Percentiles rank a stretch among this genome's conserved stretches.
Evolutionary conservation across 2,797 vertebrate genomes (phyloP).

Genomic region (Lepus townsendii): DNA sequence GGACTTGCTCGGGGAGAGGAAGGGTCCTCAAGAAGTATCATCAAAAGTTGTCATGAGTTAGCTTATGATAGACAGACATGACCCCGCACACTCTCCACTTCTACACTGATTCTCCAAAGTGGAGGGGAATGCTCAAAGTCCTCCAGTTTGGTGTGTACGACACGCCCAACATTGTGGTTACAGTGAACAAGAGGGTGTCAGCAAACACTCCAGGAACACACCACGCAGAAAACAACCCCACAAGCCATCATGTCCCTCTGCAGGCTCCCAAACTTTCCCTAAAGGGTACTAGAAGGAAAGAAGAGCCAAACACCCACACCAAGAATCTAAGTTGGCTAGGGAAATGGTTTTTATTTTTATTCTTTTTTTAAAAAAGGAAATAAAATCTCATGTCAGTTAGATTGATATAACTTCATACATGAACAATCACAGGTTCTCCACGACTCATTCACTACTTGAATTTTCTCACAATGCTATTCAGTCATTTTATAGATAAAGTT

Average conservation of each 20-base stretch:
- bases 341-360: neutral
- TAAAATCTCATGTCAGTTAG: neutral
- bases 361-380: neutral
- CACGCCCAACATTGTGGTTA: neutral
- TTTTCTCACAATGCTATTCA: neutral
- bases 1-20: constrained; percentile 92
- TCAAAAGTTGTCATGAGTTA: constrained; percentile 57
- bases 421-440: neutral
- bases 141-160: neutral
- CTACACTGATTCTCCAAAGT: constrained; percentile 29
- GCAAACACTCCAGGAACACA: neutral
- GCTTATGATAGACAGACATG: neutral
- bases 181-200: neutral
- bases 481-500: constrained; percentile 18
- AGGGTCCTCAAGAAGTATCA: constrained; percentile 88
- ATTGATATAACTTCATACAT: neutral
- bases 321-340: neutral
- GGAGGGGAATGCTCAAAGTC: neutral
- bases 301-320: neutral
- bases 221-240: neutral
- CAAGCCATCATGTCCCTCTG: neutral
- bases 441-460: neutral
- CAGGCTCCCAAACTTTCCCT: neutral
- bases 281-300: neutral
- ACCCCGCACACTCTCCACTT: neutral